A percentile compares a stretch with the other conserved stretches of the same genome.
These are phyloP conservation scores for Drosophila putrida DNA, from an alignment of 2,888 invertebrate species.

Conservation along the genomic window DNA sequence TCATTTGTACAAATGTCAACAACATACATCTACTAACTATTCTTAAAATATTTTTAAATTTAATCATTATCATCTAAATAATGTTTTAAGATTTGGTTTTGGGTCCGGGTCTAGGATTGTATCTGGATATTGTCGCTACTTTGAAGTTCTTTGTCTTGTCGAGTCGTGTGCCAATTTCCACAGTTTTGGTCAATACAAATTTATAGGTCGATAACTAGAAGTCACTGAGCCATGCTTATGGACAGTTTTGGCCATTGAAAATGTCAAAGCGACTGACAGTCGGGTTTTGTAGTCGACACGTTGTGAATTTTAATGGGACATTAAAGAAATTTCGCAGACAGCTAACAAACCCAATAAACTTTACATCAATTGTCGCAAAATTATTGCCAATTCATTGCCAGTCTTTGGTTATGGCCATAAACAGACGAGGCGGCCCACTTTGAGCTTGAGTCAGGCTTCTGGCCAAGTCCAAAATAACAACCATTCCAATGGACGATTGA, in stretches of 20 bases:
- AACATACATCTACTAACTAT: neutral
- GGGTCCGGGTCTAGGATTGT: neutral
- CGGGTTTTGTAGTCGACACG: constrained; percentile 58
- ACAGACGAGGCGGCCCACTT: constrained; percentile 43
- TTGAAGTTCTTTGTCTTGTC: constrained; percentile 41
- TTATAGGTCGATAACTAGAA: constrained; percentile 21
- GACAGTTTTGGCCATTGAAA: constrained; percentile 29
- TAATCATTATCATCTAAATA: neutral
- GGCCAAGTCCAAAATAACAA: neutral
- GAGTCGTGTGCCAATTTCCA: constrained; percentile 43
- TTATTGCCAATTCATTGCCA: constrained; percentile 42
- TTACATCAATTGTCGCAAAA: constrained; percentile 58
- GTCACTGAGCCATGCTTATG: constrained; percentile 1
- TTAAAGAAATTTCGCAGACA: constrained; percentile 79
- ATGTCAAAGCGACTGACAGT: constrained; percentile 58
- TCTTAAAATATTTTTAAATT: neutral
- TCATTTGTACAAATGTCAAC: neutral
- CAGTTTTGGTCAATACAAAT: constrained; percentile 18
- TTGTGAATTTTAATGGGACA: constrained; percentile 81
- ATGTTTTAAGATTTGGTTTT: neutral
- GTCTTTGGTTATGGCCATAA: constrained; percentile 33
- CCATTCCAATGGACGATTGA: constrained; percentile 4
- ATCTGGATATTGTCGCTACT: constrained; percentile 17
- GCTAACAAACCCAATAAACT: constrained; percentile 82
- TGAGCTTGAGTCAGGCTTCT: constrained; percentile 33